Conservation (phyloP, 2,113 vertebrate species). For the Pomatostomus ruficeps region DNA sequence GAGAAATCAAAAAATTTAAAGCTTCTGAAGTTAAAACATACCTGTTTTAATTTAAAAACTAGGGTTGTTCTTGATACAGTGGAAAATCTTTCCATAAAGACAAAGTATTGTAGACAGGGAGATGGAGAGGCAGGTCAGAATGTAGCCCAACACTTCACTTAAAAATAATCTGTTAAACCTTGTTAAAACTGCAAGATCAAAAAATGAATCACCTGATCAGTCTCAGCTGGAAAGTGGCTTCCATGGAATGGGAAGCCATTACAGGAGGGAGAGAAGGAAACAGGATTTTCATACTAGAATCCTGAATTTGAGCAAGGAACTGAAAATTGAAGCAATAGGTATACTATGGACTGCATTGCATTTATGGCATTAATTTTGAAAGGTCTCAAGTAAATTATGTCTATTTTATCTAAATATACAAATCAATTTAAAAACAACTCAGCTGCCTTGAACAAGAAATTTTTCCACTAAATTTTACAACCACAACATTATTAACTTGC, state of each 20-base stretch:
- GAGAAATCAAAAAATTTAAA: not conserved
- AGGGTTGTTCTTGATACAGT: not conserved
- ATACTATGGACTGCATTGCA: not conserved
- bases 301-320: not conserved
- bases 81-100: not conserved
- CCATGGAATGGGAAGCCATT: not conserved
- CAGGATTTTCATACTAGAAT: not conserved
- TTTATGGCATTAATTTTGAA: not conserved
- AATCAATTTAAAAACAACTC: not conserved
- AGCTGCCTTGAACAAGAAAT: not conserved
- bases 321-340: not conserved
- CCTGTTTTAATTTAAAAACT: not conserved
- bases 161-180: not conserved
- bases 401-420: not conserved
- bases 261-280: not conserved
- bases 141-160: not conserved
- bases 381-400: not conserved
- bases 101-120: accelerated
- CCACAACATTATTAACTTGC: not conserved
- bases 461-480: not conserved
- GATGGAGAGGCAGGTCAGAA: not conserved
- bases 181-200: not conserved
- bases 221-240: not conserved
- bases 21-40: not conserved
- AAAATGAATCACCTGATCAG: not conserved